Evolutionary conservation across 1,140 invertebrate species (phyloP).

Genomic region (Drosophila murphyi): DNA sequence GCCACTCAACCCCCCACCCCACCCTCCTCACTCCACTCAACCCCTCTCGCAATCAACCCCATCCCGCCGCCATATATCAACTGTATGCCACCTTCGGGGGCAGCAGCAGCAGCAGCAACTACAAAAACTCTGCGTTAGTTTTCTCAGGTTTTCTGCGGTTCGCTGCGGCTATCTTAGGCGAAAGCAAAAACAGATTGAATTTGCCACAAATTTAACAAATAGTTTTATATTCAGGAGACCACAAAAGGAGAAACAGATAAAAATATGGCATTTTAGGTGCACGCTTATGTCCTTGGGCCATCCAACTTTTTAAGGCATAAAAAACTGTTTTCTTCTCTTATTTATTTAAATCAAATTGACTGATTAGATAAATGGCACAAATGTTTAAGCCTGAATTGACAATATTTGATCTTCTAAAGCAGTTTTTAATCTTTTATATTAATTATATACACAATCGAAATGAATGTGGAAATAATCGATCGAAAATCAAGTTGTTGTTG

Average conservation of each 20-base stretch:
- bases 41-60: conserved; percentile 25
- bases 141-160: conserved; percentile 41
- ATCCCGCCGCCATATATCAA: conserved; percentile 49
- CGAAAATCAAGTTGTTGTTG: too few relatives aligned
- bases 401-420: too few relatives aligned
- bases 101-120: background rate
- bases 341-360: background rate
- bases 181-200: conserved; percentile 35
- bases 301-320: background rate
- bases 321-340: background rate
- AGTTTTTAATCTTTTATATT: too few relatives aligned
- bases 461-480: too few relatives aligned
- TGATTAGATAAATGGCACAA: too few relatives aligned
- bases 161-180: conserved; percentile 31
- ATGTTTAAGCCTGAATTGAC: too few relatives aligned
- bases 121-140: conserved; percentile 27
- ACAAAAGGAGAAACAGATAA: background rate
- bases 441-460: too few relatives aligned
- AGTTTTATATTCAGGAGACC: conserved; percentile 14
- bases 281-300: background rate
- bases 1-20: conserved; percentile 24
- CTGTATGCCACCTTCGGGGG: background rate
- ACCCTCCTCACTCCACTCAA: background rate
- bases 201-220: conserved; percentile 22
- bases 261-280: background rate